phyloP scores from a whole-genome alignment of 2,797 vertebrate species.

The Artibeus jamaicensis region DNA sequence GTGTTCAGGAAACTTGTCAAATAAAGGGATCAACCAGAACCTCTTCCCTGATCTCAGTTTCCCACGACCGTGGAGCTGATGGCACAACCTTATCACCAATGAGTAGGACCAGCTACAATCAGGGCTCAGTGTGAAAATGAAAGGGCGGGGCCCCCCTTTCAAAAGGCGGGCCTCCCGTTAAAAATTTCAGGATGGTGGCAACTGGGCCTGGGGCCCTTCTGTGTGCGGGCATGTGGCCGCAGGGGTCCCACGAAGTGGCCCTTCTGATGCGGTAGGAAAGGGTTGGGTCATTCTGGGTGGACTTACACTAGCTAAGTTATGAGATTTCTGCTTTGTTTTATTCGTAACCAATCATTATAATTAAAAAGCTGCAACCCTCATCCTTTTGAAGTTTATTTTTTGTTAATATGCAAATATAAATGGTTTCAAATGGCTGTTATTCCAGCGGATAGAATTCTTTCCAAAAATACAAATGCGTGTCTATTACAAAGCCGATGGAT shows the following conservation, averaged over 20 bases:
- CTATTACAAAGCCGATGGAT: not conserved
- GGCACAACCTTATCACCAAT: not conserved
- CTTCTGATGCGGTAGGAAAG: not conserved
- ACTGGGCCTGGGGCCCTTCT: not conserved
- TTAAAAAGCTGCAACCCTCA: constrained; percentile 44
- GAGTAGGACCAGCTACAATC: not conserved
- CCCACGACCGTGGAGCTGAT: not conserved
- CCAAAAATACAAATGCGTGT: constrained; percentile 28
- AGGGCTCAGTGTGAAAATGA: not conserved
- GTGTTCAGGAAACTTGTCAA: not conserved
- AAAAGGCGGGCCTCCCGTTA: not conserved
- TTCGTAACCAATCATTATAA: not conserved
- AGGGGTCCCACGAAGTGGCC: not conserved
- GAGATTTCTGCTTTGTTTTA: not conserved
- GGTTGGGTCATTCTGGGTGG: not conserved
- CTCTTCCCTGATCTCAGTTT: not conserved
- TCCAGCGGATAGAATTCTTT: constrained; percentile 33
- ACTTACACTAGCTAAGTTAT: no score
- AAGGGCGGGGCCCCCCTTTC: not conserved
- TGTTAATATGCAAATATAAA: constrained; percentile 46
- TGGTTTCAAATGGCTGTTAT: constrained; percentile 50
- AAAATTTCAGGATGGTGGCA: not conserved
- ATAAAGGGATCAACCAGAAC: not conserved
- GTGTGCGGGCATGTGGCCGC: not conserved
- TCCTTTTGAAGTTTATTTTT: constrained; percentile 59